Evolutionary conservation across 2,797 vertebrate species (phyloP), one percentile per base, ranked within the genome.

Genomic region (Tokudaia tokunoshimensis): DNA sequence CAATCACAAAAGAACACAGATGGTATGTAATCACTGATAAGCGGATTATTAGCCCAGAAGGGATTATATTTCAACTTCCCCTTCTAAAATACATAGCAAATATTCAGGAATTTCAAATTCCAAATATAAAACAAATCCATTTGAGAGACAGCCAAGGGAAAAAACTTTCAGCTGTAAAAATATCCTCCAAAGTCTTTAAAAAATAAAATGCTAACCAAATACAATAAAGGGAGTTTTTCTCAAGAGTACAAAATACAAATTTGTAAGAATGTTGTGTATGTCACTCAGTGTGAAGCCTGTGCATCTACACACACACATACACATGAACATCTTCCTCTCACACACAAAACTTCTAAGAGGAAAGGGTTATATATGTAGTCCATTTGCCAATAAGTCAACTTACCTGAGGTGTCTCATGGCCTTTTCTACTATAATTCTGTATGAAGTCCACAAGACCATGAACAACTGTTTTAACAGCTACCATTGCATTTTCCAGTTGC

Each of bases 341-440:
- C 17, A 86, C 12, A 92, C 1, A 47, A 4, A 92, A 72, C 41
- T 52, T 87, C 12, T 81, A 31, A 86, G 6, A 95, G 3, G 17
- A 74, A 22, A 85, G 11, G 59, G n/a, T 93, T 44, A 96, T 3
- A 57, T 31, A 87, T 41, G 11, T 6, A 91, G 41, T 59, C 50
- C 22, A 89, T 78, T 92, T 91, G 93, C 15, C 47, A 96, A 90
- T 91, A 76, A 92, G 80, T 41, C 13, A 12, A 94, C 55, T 95
- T 96, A 99, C 99, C 99, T 99, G 99, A 87, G 99, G 99, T 94
- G 99, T 98, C 96, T 99, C 99, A 59, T 99, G 99, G 97, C 99
- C 99, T 99, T 99, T 99, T 97, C 99, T 99, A 97, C 99, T 99
- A 95, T 99, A 99, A 98, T 99, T 99, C 97, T 99, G 99, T 97